Percentiles rank a stretch among this genome's conserved stretches.
Conservation (phyloP, 92 coral and sea anemone genomes). For the Phenganax stokvisi region DNA sequence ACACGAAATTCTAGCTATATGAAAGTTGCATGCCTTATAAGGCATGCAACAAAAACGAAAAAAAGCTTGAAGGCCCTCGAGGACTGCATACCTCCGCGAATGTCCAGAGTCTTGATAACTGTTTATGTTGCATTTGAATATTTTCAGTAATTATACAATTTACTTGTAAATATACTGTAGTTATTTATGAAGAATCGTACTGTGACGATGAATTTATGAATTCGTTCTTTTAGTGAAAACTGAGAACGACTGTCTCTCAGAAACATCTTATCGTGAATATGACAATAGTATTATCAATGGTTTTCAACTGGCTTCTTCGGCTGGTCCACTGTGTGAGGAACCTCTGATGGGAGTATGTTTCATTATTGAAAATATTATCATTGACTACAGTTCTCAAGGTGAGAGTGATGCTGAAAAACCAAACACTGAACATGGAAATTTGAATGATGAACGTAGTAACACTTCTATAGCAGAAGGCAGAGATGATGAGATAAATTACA, state of each 20-base stretch:
- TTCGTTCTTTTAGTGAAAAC: background rate
- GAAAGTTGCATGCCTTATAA: no score
- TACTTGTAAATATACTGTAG: background rate
- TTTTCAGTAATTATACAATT: background rate
- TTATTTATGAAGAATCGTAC: no score
- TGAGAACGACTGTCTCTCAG: background rate
- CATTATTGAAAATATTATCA: conserved; percentile 57
- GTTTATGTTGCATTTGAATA: background rate
- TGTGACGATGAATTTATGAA: background rate
- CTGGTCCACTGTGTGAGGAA: conserved; percentile 93
- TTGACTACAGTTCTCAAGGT: conserved; percentile 1
- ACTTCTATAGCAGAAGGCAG: background rate
- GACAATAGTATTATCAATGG: conserved; percentile 94
- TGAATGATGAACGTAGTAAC: background rate
- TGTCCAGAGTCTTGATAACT: no score
- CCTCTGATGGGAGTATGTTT: conserved; percentile 98
- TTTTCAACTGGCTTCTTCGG: conserved; percentile 77
- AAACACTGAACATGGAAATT: background rate
- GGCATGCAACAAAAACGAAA: no score
- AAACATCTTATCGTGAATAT: conserved; percentile 54
- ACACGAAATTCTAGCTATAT: no score
- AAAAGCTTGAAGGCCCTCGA: no score
- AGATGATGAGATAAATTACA: background rate
- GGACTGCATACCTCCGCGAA: no score
- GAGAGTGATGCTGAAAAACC: background rate